Evolutionary conservation across 2,113 vertebrate genomes (phyloP).

Genomic region (Carassius auratus): DNA sequence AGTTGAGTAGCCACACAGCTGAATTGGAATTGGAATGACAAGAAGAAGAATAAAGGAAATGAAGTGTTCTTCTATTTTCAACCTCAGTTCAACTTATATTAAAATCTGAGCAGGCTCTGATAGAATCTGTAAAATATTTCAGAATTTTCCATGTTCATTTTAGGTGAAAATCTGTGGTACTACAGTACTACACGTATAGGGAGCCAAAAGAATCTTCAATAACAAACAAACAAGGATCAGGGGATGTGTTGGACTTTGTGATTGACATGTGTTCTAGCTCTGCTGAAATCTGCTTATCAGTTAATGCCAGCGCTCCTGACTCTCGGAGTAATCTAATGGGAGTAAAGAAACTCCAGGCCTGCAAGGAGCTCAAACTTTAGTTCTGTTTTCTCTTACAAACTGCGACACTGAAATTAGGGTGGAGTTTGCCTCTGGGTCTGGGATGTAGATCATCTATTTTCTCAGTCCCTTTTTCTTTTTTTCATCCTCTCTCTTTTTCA

Average conservation of each 20-base stretch:
- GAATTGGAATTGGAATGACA: background rate
- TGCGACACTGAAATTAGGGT: constrained; percentile 43
- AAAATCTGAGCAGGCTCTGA: background rate
- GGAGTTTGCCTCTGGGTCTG: constrained; percentile 46
- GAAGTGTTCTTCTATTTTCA: background rate
- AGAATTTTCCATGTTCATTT: background rate
- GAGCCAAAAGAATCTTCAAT: background rate
- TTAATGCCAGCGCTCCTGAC: constrained; percentile 5
- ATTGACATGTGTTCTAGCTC: constrained; percentile 1
- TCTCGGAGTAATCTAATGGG: background rate
- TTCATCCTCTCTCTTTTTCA: constrained; percentile 23
- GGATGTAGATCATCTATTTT: constrained; percentile 60
- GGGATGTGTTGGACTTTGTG: background rate
- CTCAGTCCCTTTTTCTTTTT: constrained; percentile 29
- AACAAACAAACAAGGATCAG: background rate
- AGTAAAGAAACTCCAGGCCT: constrained; percentile 6
- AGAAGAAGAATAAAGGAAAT: too few relatives aligned
- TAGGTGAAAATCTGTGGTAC: background rate
- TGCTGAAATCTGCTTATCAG: constrained; percentile 30
- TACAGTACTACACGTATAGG: background rate
- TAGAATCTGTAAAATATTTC: background rate
- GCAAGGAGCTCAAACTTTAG: constrained; percentile 23
- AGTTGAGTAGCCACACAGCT: background rate
- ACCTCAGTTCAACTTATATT: background rate
- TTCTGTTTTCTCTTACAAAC: constrained; percentile 18